Conservation (phyloP, 2,113 vertebrate species). For the Aphyosemion australe region DNA sequence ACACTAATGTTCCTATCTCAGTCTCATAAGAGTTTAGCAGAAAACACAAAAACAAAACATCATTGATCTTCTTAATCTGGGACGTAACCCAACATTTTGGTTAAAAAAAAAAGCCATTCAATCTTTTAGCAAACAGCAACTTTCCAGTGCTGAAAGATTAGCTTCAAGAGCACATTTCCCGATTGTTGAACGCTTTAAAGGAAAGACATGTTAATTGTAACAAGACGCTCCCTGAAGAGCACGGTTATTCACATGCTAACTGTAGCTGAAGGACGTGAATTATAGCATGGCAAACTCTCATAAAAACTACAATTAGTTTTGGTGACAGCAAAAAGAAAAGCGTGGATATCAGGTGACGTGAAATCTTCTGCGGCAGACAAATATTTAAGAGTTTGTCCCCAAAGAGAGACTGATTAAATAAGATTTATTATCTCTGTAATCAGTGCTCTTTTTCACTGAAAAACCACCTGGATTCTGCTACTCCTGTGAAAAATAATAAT, state of each 20-base stretch:
- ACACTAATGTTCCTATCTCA: constrained; percentile 34
- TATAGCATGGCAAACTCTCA: constrained; percentile 31
- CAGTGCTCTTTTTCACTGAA: background rate
- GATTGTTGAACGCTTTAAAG: constrained; percentile 31
- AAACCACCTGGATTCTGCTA: background rate
- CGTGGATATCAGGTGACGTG: constrained; percentile 36
- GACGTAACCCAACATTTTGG: constrained; percentile 53
- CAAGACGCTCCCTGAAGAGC: constrained; percentile 66
- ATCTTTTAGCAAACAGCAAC: constrained; percentile 40
- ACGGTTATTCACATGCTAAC: constrained; percentile 66
- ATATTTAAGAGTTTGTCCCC: constrained; percentile 1
- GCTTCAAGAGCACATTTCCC: constrained; percentile 48
- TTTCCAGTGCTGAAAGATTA: constrained; percentile 55
- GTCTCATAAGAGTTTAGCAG: constrained; percentile 22
- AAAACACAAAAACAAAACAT: constrained; percentile 36
- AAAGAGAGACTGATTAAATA: constrained; percentile 15
- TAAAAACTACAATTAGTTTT: constrained; percentile 63
- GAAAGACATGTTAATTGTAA: constrained; percentile 57
- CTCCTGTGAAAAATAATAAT: background rate
- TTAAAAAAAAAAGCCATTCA: constrained; percentile 40
- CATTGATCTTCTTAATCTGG: constrained; percentile 66
- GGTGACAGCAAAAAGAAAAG: constrained; percentile 51
- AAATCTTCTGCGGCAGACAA: constrained; percentile 27
- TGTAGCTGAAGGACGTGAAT: constrained; percentile 61
- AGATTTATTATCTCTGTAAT: constrained; percentile 15